Evolutionary conservation across 2,797 vertebrate genomes (phyloP).

Genomic region (Macrochelys suwanniensis): DNA sequence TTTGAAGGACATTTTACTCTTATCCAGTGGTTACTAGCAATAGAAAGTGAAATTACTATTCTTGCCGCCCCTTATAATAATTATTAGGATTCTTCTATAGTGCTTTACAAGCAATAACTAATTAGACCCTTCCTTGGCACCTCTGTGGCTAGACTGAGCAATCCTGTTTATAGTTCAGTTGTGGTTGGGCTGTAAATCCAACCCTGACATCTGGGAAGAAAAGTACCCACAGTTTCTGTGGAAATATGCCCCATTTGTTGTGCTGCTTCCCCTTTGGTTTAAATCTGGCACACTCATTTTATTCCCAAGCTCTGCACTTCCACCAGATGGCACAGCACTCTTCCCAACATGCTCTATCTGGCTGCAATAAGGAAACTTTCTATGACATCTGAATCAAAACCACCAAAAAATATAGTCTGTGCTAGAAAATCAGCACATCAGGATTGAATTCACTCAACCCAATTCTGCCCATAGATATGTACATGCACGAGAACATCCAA

Average conservation of each 20-base stretch:
- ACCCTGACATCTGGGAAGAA: background rate
- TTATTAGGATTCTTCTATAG: background rate
- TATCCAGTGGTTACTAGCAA: background rate
- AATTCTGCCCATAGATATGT: background rate
- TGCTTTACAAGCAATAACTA: background rate
- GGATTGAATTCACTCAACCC: background rate
- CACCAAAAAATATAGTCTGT: background rate
- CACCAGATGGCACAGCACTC: background rate
- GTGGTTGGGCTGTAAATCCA: background rate
- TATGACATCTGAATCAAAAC: background rate
- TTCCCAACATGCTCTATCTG: background rate
- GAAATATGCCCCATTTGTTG: background rate
- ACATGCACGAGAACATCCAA: background rate
- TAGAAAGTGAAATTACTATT: constrained; percentile 1
- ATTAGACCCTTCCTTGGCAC: background rate
- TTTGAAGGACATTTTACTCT: background rate
- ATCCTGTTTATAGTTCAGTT: background rate
- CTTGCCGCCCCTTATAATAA: background rate
- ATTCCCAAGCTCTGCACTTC: background rate
- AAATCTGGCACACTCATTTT: background rate
- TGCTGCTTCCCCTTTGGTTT: background rate
- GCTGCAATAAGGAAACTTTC: background rate
- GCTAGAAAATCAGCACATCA: background rate
- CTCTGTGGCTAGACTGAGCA: background rate
- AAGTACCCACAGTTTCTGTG: background rate